Conservation (phyloP, 2,113 vertebrate species). For the Etia nguti region DNA sequence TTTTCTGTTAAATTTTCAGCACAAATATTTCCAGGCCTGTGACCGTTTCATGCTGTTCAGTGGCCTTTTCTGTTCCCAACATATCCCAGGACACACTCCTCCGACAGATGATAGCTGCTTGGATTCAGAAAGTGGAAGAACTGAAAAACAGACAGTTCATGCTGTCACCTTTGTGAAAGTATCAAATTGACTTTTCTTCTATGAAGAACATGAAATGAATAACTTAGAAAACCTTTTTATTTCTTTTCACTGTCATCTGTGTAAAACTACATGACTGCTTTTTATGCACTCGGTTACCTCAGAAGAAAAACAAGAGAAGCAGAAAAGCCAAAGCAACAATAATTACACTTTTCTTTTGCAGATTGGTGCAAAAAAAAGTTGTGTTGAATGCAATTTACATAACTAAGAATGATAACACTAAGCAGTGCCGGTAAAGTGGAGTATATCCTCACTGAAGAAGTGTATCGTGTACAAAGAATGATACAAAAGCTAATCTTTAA, state of each 20-base stretch:
- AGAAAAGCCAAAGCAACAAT: not conserved
- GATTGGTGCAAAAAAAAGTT: not conserved
- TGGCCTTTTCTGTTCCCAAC: not conserved
- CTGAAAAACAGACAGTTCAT: not conserved
- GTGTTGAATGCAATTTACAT: not conserved
- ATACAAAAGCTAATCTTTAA: not conserved
- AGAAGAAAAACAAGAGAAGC: not conserved
- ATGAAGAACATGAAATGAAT: not conserved
- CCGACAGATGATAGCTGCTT: slow-evolving; percentile 6
- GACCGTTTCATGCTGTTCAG: not conserved
- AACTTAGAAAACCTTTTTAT: not conserved
- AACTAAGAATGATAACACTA: not conserved
- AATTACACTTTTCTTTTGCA: not conserved
- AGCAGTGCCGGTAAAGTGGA: not conserved
- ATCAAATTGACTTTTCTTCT: not conserved
- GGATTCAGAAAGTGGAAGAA: not conserved
- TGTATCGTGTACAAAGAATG: not conserved
- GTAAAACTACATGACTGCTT: not conserved
- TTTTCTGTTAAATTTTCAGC: not conserved
- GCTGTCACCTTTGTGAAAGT: not conserved
- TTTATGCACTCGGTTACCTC: not conserved
- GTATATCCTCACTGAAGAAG: not conserved
- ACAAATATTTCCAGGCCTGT: not conserved
- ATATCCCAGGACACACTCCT: not conserved
- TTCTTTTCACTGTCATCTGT: not conserved